Conservation (phyloP, 2,797 vertebrate species). For the Hypotaenidia okinawae region DNA sequence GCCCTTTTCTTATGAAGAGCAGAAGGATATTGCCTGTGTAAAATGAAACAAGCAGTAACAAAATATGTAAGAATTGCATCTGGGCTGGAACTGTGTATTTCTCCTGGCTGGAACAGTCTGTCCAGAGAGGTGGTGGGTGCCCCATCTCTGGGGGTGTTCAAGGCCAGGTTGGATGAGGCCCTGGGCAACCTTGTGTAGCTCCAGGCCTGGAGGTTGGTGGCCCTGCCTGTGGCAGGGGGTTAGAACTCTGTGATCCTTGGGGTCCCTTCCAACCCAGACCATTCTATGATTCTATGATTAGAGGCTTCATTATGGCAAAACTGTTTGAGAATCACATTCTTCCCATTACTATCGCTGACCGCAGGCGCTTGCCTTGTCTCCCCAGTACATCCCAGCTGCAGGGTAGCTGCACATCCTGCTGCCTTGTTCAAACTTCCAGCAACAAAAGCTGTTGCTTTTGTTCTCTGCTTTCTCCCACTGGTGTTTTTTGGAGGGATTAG, state of each 20-base stretch:
- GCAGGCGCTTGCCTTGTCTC: neutral
- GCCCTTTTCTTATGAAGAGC: neutral
- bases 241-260: too few relatives aligned
- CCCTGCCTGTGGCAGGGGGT: too few relatives aligned
- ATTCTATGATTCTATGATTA: neutral
- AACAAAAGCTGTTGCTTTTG: neutral
- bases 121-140: too few relatives aligned
- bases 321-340: neutral
- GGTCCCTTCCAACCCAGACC: too few relatives aligned
- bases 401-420: neutral
- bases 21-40: neutral
- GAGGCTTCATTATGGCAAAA: neutral
- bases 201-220: too few relatives aligned
- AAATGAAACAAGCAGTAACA: neutral
- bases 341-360: fast-evolving
- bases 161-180: too few relatives aligned
- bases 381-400: neutral
- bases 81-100: neutral
- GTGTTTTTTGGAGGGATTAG: neutral
- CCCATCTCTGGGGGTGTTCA: too few relatives aligned
- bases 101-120: neutral
- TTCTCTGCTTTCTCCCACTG: neutral
- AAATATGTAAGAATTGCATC: neutral
- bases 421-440: neutral
- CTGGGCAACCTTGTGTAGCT: too few relatives aligned